Conservation (phyloP, 2,888 invertebrate genomes). For the Halictus quadricinctus region DNA sequence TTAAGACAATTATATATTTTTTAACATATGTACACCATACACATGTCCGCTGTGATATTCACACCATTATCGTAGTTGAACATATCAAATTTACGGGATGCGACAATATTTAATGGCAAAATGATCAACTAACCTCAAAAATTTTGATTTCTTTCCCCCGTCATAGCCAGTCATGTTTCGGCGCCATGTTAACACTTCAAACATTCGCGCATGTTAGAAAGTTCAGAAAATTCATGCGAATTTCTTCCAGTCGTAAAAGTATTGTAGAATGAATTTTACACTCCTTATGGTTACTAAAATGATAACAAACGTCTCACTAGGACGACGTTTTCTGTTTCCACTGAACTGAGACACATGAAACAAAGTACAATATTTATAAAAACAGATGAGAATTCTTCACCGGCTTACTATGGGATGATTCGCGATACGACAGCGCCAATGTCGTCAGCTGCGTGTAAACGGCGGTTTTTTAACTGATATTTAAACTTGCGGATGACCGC, state of each 20-base stretch:
- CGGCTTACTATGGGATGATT: slow-evolving; percentile 59
- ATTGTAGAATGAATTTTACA: slow-evolving; percentile 20
- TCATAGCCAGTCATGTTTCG: slow-evolving; percentile 77
- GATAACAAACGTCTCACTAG: slow-evolving; percentile 31
- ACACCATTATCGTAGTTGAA: slow-evolving; percentile 2
- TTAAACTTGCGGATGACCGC: slow-evolving; percentile 54
- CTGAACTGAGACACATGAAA: slow-evolving; percentile 40
- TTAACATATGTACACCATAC: neutral
- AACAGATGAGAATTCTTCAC: slow-evolving; percentile 68
- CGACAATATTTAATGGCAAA: slow-evolving; percentile 51
- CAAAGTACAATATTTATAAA: slow-evolving; percentile 70
- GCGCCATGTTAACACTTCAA: slow-evolving; percentile 79
- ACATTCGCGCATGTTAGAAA: slow-evolving; percentile 75
- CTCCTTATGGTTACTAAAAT: slow-evolving; percentile 8
- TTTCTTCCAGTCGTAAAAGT: slow-evolving; percentile 45
- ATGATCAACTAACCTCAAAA: slow-evolving; percentile 77
- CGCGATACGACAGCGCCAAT: slow-evolving; percentile 64
- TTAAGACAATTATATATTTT: slow-evolving; percentile 8
- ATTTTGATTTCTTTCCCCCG: slow-evolving; percentile 65
- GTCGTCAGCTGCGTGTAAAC: slow-evolving; percentile 52
- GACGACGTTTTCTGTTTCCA: slow-evolving; percentile 38
- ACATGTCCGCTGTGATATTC: neutral
- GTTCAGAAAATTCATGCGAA: slow-evolving; percentile 52
- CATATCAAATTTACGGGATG: slow-evolving; percentile 17
- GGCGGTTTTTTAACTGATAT: slow-evolving; percentile 48